Evolutionary conservation across 23 tunicate genomes (phyloP), one percentile per base, ranked within the genome.

Genomic region (Styela plicata): DNA sequence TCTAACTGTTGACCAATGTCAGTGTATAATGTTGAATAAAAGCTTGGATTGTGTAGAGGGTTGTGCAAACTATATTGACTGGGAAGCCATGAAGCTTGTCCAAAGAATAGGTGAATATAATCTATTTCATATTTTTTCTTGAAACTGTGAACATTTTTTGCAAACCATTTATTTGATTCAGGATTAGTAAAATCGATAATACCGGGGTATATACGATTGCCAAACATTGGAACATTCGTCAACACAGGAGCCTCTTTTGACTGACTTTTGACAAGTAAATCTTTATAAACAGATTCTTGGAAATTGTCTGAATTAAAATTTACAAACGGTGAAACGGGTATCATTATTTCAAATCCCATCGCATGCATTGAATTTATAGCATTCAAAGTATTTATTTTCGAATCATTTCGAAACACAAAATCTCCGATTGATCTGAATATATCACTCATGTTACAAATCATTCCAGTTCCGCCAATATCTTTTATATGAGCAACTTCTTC

Each of bases 11-110:
- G 63, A 18, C 83, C 93, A 34, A 63, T 31, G 28, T 83, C 69
- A 31, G 93, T 77, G 36, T 69, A 88, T 22, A 88, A 57, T 22
- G 93, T 88, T 2, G 93, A 88, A 62, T 75, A 88, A 52, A 84
- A 81, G 1, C 87, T 79, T 1, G 86, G 82, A 65, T 83, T 88
- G 44, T 83, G 80, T 30, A 78, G 61, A 2, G 83, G 83, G 2
- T 52, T 63, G n/a, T 70, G 2, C 10, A 83, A 37, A 24, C 70
- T 69, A 73, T 77, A 88, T 13, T 64, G 74, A 13, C 63, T 27
- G 63, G 93, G 93, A 17, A 88, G 36, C 93, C 93, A 88, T 16
- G 84, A 27, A 31, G 93, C 34, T 64, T 88, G 93, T 36, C 93
- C 93, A 63, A 67, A 88, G 34, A 64, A 76, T 28, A 88, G 52